Conservation (phyloP, 2,888 invertebrate genomes). For the Cryptophagus acutangulus region DNA sequence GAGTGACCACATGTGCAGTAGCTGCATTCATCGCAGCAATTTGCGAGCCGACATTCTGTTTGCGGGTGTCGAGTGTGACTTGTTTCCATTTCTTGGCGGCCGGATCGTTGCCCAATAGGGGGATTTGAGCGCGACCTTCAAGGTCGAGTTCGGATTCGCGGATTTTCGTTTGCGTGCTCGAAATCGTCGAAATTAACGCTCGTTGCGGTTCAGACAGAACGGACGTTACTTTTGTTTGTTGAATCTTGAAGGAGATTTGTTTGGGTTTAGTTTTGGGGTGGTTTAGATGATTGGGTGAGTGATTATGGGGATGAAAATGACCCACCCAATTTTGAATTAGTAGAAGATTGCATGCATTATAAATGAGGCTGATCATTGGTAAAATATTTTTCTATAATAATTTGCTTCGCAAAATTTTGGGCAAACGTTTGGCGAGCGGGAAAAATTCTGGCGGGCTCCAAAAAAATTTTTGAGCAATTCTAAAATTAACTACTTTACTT, state of each 20-base stretch:
- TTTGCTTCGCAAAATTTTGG: too few species aligned
- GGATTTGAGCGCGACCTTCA: conserved; percentile 54
- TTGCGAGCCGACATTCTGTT: conserved; percentile 94
- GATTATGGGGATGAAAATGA: too few species aligned
- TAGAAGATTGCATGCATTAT: too few species aligned
- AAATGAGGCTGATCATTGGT: too few species aligned
- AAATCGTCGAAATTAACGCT: conserved; percentile 87
- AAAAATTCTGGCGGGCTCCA: too few species aligned
- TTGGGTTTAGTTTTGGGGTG: too few species aligned
- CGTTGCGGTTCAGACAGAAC: conserved; percentile 87
- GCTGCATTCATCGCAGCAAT: conserved; percentile 99
- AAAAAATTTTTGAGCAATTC: too few species aligned
- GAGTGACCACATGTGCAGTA: conserved; percentile 72
- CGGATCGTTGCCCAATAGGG: conserved; percentile 76
- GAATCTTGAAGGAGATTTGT: conserved; percentile 52
- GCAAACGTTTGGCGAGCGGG: too few species aligned
- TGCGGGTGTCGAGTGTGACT: conserved; percentile 87
- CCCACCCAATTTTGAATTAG: too few species aligned
- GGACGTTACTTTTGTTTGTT: conserved; percentile 80
- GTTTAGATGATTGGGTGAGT: too few species aligned
- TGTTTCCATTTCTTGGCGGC: conserved; percentile 92
- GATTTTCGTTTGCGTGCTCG: conserved; percentile 80
- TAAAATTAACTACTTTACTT: too few species aligned
- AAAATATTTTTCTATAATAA: too few species aligned
- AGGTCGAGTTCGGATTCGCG: conserved; percentile 75